Evolutionary conservation across 2,888 invertebrate genomes (phyloP).

Genomic region (Crioceris asparagi): DNA sequence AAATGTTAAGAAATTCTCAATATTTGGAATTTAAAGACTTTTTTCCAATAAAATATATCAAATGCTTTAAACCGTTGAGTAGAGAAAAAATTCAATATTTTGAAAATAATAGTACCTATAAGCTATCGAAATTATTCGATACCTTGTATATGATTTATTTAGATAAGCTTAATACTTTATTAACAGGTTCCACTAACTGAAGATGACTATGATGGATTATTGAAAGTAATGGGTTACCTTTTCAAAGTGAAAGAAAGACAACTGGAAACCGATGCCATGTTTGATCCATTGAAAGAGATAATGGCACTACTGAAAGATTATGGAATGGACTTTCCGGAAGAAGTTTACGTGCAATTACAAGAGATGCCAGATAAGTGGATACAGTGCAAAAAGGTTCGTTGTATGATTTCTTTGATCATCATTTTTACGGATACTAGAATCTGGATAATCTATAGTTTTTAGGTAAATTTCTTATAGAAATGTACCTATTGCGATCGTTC

Average conservation of each 20-base stretch:
- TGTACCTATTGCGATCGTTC: no score
- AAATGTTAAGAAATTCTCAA: no score
- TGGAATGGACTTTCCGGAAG: conserved; percentile 78
- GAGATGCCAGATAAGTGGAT: conserved; percentile 84
- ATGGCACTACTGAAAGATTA: conserved; percentile 76
- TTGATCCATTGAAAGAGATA: conserved; percentile 77
- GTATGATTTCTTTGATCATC: no score
- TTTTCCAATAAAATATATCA: no score
- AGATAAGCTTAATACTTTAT: neutral
- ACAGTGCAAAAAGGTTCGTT: conserved; percentile 60
- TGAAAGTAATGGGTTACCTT: conserved; percentile 74
- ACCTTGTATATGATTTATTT: neutral
- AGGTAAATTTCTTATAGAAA: no score
- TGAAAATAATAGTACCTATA: no score
- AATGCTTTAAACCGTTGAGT: no score
- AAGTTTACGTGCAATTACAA: conserved; percentile 60
- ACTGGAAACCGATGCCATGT: conserved; percentile 74
- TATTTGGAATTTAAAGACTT: no score
- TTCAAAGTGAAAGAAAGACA: conserved; percentile 68
- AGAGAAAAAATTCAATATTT: no score
- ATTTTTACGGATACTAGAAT: no score
- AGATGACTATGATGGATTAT: conserved; percentile 76
- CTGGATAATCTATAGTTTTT: no score
- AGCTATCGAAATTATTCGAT: no score
- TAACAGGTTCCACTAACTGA: conserved; percentile 50